phyloP scores from a whole-genome alignment of 2,797 vertebrate genomes.

The Chiroxiphia lanceolata region DNA sequence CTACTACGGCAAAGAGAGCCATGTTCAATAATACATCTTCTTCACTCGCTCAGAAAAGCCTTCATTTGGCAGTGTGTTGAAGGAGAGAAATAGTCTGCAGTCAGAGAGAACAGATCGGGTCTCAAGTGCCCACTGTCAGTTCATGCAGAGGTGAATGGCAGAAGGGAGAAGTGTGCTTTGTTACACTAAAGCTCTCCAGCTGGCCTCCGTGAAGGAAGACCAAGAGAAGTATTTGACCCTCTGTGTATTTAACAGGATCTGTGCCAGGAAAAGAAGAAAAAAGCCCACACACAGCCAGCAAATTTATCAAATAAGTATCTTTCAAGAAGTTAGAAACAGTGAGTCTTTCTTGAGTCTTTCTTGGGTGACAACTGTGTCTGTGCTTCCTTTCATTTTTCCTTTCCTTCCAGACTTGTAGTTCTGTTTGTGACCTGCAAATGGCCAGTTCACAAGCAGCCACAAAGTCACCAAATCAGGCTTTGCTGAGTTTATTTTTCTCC shows the following conservation, averaged over 20 bases:
- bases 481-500: background rate
- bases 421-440: background rate
- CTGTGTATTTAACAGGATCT: conserved; percentile 25
- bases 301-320: conserved; percentile 13
- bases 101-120: background rate
- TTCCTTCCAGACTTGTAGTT: background rate
- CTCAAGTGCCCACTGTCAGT: background rate
- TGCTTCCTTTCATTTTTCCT: background rate
- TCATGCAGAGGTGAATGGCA: background rate
- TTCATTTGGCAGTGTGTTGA: background rate
- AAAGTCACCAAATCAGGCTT: background rate
- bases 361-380: background rate
- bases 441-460: background rate
- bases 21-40: background rate
- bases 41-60: background rate
- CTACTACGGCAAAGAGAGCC: background rate
- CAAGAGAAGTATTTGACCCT: conserved; percentile 15
- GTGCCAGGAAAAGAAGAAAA: background rate
- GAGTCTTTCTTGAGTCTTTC: background rate
- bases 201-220: background rate
- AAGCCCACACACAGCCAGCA: background rate
- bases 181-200: background rate
- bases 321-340: background rate
- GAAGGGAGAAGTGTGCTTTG: background rate
- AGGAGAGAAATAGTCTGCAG: background rate